phyloP scores from a whole-genome alignment of 2,797 vertebrate genomes.

The Gymnocypris eckloni region DNA sequence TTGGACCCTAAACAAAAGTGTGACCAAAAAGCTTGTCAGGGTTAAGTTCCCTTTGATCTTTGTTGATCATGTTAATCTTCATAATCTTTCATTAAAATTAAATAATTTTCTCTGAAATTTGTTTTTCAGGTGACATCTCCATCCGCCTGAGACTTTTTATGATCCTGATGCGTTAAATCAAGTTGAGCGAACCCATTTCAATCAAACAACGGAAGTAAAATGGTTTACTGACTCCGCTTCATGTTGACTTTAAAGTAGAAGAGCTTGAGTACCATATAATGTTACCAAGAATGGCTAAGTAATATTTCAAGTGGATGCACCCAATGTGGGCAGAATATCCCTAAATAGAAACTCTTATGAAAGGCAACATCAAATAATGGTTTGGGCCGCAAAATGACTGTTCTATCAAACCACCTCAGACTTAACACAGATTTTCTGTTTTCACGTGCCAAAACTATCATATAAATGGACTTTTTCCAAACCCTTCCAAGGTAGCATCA shows the following conservation, averaged over 20 bases:
- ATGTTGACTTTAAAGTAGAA: conserved; percentile 12
- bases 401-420: conserved; percentile 60
- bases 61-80: neutral
- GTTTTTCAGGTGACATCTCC: neutral
- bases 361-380: conserved; percentile 68
- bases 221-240: neutral
- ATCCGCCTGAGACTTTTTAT: neutral
- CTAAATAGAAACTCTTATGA: conserved; percentile 70
- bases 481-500: conserved; percentile 64
- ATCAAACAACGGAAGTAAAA: neutral
- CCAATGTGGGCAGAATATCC: conserved; percentile 61
- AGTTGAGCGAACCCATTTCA: neutral
- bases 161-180: neutral
- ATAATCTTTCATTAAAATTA: neutral
- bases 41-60: neutral
- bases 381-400: conserved; percentile 65
- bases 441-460: conserved; percentile 63
- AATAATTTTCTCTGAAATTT: neutral
- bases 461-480: conserved; percentile 64
- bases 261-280: neutral
- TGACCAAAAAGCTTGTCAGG: neutral
- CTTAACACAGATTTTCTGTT: conserved; percentile 55
- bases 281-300: conserved; percentile 16
- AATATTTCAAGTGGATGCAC: conserved; percentile 33
- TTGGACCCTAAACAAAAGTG: neutral